Evolutionary conservation across 2,888 invertebrate species (phyloP).

Genomic region (Melanostoma mellinum): DNA sequence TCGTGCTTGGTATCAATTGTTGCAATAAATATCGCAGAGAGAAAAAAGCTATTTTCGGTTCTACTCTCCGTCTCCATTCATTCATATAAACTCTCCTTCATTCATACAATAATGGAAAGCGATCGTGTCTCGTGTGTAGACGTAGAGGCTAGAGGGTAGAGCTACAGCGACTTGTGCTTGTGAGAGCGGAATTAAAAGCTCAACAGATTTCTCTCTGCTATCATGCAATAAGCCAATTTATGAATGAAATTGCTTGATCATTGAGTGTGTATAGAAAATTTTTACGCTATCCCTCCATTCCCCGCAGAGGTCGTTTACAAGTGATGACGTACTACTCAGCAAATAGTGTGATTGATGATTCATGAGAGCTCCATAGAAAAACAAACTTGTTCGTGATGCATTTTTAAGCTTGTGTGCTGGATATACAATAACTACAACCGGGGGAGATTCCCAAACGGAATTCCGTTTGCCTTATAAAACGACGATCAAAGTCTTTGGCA

Average conservation of each 20-base stretch:
- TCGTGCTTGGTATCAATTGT: conserved; percentile 18
- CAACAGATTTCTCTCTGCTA: not conserved
- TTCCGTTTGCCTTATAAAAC: conserved; percentile 31
- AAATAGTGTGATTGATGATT: conserved; percentile 59
- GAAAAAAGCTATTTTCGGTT: conserved; percentile 38
- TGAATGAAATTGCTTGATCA: conserved; percentile 66
- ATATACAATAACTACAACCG: not conserved
- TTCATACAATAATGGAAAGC: not conserved
- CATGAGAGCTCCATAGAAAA: conserved; percentile 48
- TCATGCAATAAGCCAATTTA: conserved; percentile 44
- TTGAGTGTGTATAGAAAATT: conserved; percentile 33
- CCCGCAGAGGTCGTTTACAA: conserved; percentile 55
- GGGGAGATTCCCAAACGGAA: conserved; percentile 61
- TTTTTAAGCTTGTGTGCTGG: conserved; percentile 3
- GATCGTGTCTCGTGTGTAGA: not conserved
- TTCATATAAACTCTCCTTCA: conserved; percentile 8
- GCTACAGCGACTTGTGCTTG: not conserved
- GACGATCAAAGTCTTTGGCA: not conserved
- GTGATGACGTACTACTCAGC: conserved; percentile 44
- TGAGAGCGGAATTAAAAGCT: conserved; percentile 24
- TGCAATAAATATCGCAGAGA: conserved; percentile 62
- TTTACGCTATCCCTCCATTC: conserved; percentile 18
- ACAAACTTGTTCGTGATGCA: conserved; percentile 27
- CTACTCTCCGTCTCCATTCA: not conserved
- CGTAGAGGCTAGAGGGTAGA: not conserved